Conservation (phyloP, 2,888 invertebrate genomes). For the Cistogaster globosa region DNA sequence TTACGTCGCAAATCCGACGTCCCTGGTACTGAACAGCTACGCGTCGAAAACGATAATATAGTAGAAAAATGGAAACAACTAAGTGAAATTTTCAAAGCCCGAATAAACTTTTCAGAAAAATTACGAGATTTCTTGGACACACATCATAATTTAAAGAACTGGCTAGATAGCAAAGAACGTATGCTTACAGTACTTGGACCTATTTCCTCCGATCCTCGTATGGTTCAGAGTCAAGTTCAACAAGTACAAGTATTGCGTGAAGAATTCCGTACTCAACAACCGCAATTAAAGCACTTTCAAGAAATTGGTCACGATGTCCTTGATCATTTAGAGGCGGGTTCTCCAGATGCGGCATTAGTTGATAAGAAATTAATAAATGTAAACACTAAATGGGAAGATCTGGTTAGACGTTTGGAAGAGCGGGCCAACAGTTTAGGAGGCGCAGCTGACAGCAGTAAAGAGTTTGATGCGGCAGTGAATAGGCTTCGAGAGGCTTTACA, state of each 20-base stretch:
- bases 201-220: slow-evolving; percentile 96
- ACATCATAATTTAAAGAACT: slow-evolving; percentile 91
- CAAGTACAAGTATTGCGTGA: slow-evolving; percentile 97
- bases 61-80: slow-evolving; percentile 93
- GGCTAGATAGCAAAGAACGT: slow-evolving; percentile 96
- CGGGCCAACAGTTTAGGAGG: slow-evolving; percentile 95
- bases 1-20: slow-evolving; percentile 93
- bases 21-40: slow-evolving; percentile 91
- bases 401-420: slow-evolving; percentile 91
- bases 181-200: slow-evolving; percentile 98
- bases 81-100: slow-evolving; percentile 90
- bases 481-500: slow-evolving; percentile 93
- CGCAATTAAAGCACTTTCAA: slow-evolving; percentile 92
- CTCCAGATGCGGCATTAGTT: slow-evolving; percentile 87
- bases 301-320: slow-evolving; percentile 91
- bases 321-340: slow-evolving; percentile 84
- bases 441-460: slow-evolving; percentile 95
- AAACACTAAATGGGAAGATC: slow-evolving; percentile 91
- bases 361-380: slow-evolving; percentile 89
- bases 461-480: slow-evolving; percentile 94
- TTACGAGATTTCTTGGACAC: slow-evolving; percentile 96
- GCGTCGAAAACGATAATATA: slow-evolving; percentile 92
- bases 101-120: slow-evolving; percentile 86
- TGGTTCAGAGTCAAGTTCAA: slow-evolving; percentile 97
- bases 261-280: slow-evolving; percentile 96